Base-by-base conservation (phyloP, 1,140 invertebrate species). In the Papilio polyxenes region DNA sequence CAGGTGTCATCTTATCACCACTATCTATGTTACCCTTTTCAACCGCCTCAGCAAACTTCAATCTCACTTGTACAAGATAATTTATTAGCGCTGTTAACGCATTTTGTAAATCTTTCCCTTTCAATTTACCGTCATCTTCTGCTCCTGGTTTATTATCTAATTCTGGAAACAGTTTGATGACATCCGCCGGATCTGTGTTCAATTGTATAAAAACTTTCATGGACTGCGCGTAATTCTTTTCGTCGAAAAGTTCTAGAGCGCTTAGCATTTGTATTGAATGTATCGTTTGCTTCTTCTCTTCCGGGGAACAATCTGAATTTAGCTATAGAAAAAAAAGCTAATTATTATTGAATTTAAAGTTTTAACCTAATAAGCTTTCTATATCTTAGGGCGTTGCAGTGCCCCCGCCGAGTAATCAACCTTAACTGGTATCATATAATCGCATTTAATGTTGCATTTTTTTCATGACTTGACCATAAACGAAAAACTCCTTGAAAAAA, bases 121-220 rank as follows among this genome's bases (percentile, higher is more conserved):
- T 96, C n/a, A 99, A 92, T 85, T 85, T 92, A 75, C 89, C 90
- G 20, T 81, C 84, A 20, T 86, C 81, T 87, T 96, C 96, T 31
- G 92, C 84, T 48, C 94, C 83, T 11, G 88, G 80, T 84, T 94
- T 94, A n/a, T 97, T 97, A 81, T 99, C 95, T 62, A 99, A 94
- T 90, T 98, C 97, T 3, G 99, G 98, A 95, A 98, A 99, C 13
- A 99, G 93, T 82, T 98, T 97, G 86, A 99, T 99, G 0, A 99
- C 98, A 93, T 99, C 98, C 78, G 98, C 98, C 0, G 98, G 98
- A 95, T 99, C 98, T 62, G 98, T 99, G 79, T 97, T 96, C 8
- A 99, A 92, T 91, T 98, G 97, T 9, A 97, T 95, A 94, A 99
- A 99, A 87, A 99, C 96, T 82, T 97, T 96, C 97, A 99, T 98